Evolutionary conservation across 1,140 invertebrate species (phyloP).

Genomic region (Zaprionus nigranus): DNA sequence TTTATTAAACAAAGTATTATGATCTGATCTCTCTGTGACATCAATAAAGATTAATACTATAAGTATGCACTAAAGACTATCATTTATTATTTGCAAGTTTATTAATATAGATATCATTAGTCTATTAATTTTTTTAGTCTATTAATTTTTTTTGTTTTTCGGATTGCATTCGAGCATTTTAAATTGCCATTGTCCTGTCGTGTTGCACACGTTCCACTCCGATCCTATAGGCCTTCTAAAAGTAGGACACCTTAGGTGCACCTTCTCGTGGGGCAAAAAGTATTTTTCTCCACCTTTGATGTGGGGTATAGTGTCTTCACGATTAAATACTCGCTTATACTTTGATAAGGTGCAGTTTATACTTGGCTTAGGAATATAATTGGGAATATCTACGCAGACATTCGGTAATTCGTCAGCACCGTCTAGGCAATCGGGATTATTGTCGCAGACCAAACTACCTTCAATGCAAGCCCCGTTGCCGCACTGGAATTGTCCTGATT

Average conservation of each 20-base stretch:
- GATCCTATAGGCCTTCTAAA: fast-evolving
- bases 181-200: too few relatives aligned
- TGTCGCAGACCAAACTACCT: neutral
- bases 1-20: too few relatives aligned
- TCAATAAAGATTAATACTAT: too few relatives aligned
- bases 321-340: neutral
- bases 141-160: too few relatives aligned
- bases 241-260: neutral
- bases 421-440: conserved; percentile 28
- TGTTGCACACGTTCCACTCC: conserved; percentile 27
- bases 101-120: too few relatives aligned
- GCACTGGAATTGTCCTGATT: conserved; percentile 24
- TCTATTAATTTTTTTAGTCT: too few relatives aligned
- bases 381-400: neutral
- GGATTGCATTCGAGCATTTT: too few relatives aligned
- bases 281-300: neutral
- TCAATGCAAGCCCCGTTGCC: conserved; percentile 21
- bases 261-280: conserved; percentile 23
- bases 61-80: too few relatives aligned
- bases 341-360: neutral
- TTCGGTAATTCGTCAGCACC: conserved; percentile 32
- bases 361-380: neutral
- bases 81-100: too few relatives aligned
- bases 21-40: too few relatives aligned
- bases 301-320: neutral